A percentile compares a stretch with the other conserved stretches of the same genome.
Conservation (phyloP, 2,113 vertebrate genomes). For the Gadus macrocephalus region DNA sequence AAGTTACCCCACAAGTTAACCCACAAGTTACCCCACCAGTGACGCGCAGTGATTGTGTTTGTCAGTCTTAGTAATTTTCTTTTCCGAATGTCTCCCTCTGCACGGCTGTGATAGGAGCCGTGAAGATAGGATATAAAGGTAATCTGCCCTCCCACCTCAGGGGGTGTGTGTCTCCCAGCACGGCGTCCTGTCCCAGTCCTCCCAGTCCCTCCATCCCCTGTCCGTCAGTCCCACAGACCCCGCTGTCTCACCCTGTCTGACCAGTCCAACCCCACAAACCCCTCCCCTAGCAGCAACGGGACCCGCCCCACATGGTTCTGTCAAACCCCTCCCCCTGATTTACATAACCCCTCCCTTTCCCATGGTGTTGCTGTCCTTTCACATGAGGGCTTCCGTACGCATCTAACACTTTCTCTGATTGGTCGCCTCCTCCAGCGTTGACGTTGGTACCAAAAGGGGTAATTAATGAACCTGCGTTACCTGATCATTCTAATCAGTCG, state of each 20-base stretch:
- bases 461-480: no score
- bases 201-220: constrained; percentile 76
- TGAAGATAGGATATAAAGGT: constrained; percentile 81
- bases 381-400: constrained; percentile 73
- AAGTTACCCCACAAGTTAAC: no score
- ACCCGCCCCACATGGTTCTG: constrained; percentile 73
- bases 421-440: no score
- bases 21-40: constrained; percentile 30
- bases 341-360: constrained; percentile 74
- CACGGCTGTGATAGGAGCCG: constrained; percentile 72
- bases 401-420: no score
- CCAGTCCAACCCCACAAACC: constrained; percentile 83
- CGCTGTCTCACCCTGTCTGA: constrained; percentile 85
- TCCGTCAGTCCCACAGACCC: constrained; percentile 83
- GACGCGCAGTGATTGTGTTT: constrained; percentile 62
- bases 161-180: constrained; percentile 95
- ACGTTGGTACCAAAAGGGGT: no score
- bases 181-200: constrained; percentile 94
- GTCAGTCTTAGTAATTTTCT: constrained; percentile 68
- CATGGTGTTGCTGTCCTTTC: constrained; percentile 88
- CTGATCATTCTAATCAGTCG: no score
- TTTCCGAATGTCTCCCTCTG: constrained; percentile 86
- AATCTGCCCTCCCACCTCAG: constrained; percentile 83
- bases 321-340: constrained; percentile 73
- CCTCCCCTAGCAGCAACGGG: constrained; percentile 34